A percentile compares a stretch with the other conserved stretches of the same genome.
phyloP scores from a whole-genome alignment of 2,888 invertebrate genomes.

The Lasioglossum pauxillum region DNA sequence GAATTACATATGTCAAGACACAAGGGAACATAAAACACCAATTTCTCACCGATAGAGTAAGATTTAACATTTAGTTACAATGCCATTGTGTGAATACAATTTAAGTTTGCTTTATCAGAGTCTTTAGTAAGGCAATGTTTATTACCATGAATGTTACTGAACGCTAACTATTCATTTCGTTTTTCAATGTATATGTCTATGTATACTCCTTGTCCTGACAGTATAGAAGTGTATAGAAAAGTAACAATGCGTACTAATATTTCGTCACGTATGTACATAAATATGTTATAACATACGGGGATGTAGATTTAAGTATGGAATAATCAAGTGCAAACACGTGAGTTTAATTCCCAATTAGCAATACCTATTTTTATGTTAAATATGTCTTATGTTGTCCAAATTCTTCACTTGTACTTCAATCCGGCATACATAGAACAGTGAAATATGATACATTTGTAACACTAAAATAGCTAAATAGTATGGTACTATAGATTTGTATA shows the following conservation, averaged over 20 bases:
- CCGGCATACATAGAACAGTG: background rate
- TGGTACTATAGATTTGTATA: slow-evolving; percentile 23
- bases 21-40: slow-evolving; percentile 64
- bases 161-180: background rate
- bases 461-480: background rate
- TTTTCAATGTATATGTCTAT: slow-evolving; percentile 28
- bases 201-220: slow-evolving; percentile 10
- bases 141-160: slow-evolving; percentile 12
- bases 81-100: slow-evolving; percentile 7
- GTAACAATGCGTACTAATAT: slow-evolving; percentile 31
- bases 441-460: slow-evolving; percentile 9
- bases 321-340: slow-evolving; percentile 43
- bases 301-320: slow-evolving; percentile 39
- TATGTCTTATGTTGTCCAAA: slow-evolving; percentile 15
- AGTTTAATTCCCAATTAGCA: slow-evolving; percentile 36
- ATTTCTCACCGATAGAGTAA: slow-evolving; percentile 58
- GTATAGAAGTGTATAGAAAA: slow-evolving; percentile 29
- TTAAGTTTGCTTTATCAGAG: slow-evolving; percentile 13
- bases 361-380: slow-evolving; percentile 28
- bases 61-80: background rate
- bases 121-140: background rate
- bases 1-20: slow-evolving; percentile 41
- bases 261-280: slow-evolving; percentile 15
- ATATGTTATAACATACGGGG: slow-evolving; percentile 9
- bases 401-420: background rate